phyloP scores from a whole-genome alignment of 2,888 invertebrate species.

The Agelastica alni region DNA sequence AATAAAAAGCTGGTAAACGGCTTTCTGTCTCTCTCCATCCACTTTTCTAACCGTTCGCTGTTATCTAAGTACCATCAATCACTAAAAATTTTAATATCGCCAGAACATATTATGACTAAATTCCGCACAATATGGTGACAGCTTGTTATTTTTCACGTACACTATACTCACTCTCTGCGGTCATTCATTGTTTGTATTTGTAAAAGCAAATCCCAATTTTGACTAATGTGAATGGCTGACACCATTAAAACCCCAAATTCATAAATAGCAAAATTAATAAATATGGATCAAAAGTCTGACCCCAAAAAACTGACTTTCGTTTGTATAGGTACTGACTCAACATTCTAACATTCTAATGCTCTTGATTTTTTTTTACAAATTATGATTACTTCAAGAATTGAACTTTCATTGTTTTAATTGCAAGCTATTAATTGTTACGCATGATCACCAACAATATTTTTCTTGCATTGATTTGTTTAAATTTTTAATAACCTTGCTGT shows the following conservation, averaged over 20 bases:
- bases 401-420: too few relatives aligned
- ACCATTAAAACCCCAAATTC: not conserved
- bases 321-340: too few relatives aligned
- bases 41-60: slow-evolving; percentile 50
- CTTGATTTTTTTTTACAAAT: too few relatives aligned
- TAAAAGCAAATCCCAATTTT: not conserved
- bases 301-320: too few relatives aligned
- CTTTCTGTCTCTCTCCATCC: slow-evolving; percentile 38
- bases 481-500: too few relatives aligned
- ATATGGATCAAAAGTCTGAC: too few relatives aligned
- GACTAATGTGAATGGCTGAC: not conserved
- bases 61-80: slow-evolving; percentile 58
- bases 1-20: slow-evolving; percentile 42
- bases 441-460: too few relatives aligned
- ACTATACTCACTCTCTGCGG: not conserved
- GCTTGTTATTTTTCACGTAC: slow-evolving; percentile 46
- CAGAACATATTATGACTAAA: slow-evolving; percentile 57
- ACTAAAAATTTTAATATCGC: slow-evolving; percentile 58
- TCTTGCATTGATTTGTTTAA: too few relatives aligned
- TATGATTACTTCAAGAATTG: too few relatives aligned
- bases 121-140: slow-evolving; percentile 56
- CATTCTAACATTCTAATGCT: too few relatives aligned
- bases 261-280: too few relatives aligned
- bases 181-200: slow-evolving; percentile 7
- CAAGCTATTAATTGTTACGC: too few relatives aligned